Evolutionary conservation across 2,888 invertebrate genomes (phyloP).

Genomic region (Callyntrura sp.): DNA sequence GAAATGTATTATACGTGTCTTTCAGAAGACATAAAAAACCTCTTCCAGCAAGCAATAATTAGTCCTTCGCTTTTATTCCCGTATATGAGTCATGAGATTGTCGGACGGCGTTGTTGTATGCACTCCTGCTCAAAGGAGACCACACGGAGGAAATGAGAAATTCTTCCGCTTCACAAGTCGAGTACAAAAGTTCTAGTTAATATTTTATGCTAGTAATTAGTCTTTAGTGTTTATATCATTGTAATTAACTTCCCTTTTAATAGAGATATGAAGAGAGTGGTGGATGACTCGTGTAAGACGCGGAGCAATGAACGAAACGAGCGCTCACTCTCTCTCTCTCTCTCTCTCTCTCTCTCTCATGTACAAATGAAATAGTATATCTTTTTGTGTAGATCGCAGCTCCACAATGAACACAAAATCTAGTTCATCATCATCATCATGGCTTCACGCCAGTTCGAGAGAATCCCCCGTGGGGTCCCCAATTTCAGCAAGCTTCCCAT

Average conservation of each 20-base stretch:
- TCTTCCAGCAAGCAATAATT: slow-evolving; percentile 17
- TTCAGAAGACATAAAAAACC: slow-evolving; percentile 7
- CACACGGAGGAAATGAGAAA: slow-evolving; percentile 17
- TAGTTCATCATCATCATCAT: slow-evolving; percentile 12
- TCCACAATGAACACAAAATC: too few species aligned
- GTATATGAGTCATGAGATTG: too few species aligned
- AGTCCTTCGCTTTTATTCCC: slow-evolving; percentile 24
- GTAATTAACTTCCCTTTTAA: slow-evolving; percentile 32
- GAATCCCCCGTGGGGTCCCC: slow-evolving; percentile 30
- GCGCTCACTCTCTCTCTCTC: too few species aligned
- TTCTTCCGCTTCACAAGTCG: slow-evolving; percentile 7
- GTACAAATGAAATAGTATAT: too few species aligned
- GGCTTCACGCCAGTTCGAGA: slow-evolving; percentile 8
- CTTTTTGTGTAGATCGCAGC: too few species aligned
- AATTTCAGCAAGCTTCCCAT: not conserved
- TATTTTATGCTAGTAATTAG: slow-evolving; percentile 47
- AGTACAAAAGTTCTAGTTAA: slow-evolving; percentile 16
- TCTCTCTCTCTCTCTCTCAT: too few species aligned
- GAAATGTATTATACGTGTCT: too few species aligned
- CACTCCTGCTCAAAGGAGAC: not conserved
- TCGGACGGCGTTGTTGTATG: too few species aligned
- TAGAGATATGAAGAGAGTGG: not conserved
- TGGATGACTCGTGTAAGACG: not conserved
- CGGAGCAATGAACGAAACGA: not conserved
- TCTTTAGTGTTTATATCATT: slow-evolving; percentile 27